phyloP scores from a whole-genome alignment of 1,140 invertebrate genomes.

The Lineus longissimus region DNA sequence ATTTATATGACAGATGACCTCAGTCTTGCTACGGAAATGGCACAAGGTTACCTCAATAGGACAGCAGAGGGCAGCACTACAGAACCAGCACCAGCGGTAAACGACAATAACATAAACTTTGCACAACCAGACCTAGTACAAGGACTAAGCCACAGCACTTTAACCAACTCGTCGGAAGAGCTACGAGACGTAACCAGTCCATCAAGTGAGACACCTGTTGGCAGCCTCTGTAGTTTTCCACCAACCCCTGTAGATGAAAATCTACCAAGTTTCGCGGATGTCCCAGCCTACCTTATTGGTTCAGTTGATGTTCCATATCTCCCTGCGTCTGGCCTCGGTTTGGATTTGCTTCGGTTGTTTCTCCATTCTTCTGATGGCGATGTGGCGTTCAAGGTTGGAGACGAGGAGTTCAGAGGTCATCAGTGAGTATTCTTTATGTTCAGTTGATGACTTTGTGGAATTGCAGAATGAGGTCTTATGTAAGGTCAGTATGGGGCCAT shows the following conservation, averaged over 20 bases:
- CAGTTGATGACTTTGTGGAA: neutral
- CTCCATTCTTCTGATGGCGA: neutral
- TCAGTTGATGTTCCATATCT: neutral
- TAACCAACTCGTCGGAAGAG: neutral
- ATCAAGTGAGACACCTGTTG: neutral
- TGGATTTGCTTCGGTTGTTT: slow-evolving; percentile 1
- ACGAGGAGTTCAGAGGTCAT: neutral
- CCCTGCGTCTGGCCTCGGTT: neutral
- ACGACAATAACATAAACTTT: no score
- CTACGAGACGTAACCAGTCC: neutral
- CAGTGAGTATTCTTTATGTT: neutral
- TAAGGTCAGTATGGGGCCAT: no score
- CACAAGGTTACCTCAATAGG: no score
- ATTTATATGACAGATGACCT: no score
- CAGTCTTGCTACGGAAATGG: no score
- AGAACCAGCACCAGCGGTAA: no score
- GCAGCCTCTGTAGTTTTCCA: neutral
- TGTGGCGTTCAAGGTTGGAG: neutral
- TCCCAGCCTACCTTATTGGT: neutral
- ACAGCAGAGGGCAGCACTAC: no score
- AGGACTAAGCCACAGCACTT: no score
- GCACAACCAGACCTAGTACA: no score
- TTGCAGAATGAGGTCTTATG: no score
- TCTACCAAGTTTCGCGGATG: neutral
- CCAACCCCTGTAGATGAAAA: neutral